Percentiles rank a stretch among this genome's conserved stretches.
phyloP scores from a whole-genome alignment of 2,888 invertebrate genomes.

The Hirtodrosophila trivittata region DNA sequence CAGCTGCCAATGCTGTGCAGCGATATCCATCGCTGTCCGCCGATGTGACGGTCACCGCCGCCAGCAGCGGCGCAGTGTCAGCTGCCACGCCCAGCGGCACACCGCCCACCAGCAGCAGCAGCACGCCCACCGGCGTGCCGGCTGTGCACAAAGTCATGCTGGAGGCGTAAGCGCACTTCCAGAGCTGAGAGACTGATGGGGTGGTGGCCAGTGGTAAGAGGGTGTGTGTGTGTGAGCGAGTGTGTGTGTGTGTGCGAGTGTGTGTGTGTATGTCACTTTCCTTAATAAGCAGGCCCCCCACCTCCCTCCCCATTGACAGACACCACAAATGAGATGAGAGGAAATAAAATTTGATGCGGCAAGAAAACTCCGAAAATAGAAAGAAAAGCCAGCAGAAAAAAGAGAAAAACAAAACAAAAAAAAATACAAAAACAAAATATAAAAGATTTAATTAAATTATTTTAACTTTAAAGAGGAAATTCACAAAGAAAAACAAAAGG shows the following conservation, averaged over 20 bases:
- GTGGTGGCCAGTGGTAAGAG: constrained; percentile 2
- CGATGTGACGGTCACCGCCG: constrained; percentile 83
- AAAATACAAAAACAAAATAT: constrained; percentile 11
- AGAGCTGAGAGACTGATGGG: constrained; percentile 25
- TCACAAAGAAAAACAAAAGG: constrained; percentile 31
- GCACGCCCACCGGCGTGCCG: constrained; percentile 44
- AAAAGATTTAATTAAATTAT: constrained; percentile 49
- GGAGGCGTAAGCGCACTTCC: constrained; percentile 86
- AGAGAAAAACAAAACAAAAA: constrained; percentile 10
- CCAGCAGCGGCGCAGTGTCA: constrained; percentile 58
- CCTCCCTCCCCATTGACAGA: constrained; percentile 4
- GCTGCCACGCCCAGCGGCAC: constrained; percentile 56
- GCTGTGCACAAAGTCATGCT: constrained; percentile 86
- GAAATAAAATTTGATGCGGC: constrained; percentile 34
- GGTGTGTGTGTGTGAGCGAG: neutral
- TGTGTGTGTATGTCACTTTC: constrained; percentile 31
- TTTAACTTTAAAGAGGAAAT: constrained; percentile 52
- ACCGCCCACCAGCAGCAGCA: constrained; percentile 58
- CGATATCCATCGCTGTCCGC: constrained; percentile 83
- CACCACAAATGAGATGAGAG: constrained; percentile 19
- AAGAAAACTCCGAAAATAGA: constrained; percentile 15
- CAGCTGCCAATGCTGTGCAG: constrained; percentile 80
- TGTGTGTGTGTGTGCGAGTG: neutral
- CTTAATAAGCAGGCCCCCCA: constrained; percentile 36
- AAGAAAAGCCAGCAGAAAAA: constrained; percentile 27